These are phyloP conservation scores for Drosophila colorata DNA, from an alignment of 2,888 invertebrate genomes.

Conservation along the genomic window DNA sequence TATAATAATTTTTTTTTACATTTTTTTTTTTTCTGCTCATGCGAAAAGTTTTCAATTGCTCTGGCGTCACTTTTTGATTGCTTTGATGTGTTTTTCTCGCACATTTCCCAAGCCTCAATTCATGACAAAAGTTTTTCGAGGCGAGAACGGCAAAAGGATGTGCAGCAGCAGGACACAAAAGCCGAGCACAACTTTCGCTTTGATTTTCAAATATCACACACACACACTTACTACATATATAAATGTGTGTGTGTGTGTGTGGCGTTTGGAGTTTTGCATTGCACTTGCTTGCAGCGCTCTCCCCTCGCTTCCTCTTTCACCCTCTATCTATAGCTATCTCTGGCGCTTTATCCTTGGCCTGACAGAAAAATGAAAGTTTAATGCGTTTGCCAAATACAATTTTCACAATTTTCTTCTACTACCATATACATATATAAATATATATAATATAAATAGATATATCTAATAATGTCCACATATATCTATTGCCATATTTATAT, in stretches of 20 bases:
- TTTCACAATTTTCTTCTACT: conserved; percentile 62
- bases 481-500: neutral
- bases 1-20: conserved; percentile 50
- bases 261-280: conserved; percentile 44
- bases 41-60: conserved; percentile 80
- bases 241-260: conserved; percentile 28
- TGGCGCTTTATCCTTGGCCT: conserved; percentile 58
- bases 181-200: conserved; percentile 76
- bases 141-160: conserved; percentile 31
- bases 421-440: conserved; percentile 6
- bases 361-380: conserved; percentile 83
- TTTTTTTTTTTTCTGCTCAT: conserved; percentile 47
- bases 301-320: neutral
- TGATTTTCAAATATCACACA: conserved; percentile 72
- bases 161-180: conserved; percentile 39
- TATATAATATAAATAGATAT: conserved; percentile 1
- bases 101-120: conserved; percentile 79
- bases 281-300: conserved; percentile 3
- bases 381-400: conserved; percentile 83
- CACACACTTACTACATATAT: conserved; percentile 23
- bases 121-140: conserved; percentile 75
- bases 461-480: neutral
- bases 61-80: conserved; percentile 81
- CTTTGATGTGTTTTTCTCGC: conserved; percentile 81
- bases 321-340: neutral